Evolutionary conservation across 2,113 vertebrate genomes (phyloP).

Genomic region (Protobothrops flavoviridis): DNA sequence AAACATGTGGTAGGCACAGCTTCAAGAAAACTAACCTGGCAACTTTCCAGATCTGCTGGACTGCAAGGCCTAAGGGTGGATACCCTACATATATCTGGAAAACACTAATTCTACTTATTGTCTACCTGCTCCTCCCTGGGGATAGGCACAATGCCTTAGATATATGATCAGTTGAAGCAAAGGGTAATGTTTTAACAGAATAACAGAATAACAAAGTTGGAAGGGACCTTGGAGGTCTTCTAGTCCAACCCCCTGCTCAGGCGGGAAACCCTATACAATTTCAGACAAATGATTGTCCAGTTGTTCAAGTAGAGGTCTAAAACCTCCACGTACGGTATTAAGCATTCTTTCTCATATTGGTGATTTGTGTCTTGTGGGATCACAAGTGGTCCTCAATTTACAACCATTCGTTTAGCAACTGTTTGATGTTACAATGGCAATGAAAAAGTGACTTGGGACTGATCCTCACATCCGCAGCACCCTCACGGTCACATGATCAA

Average conservation of each 20-base stretch:
- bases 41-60: background rate
- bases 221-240: background rate
- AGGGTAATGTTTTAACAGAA: background rate
- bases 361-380: background rate
- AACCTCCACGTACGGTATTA: background rate
- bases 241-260: background rate
- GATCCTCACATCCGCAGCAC: background rate
- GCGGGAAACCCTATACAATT: background rate
- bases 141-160: background rate
- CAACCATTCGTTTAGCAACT: background rate
- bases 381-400: background rate
- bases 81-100: background rate
- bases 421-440: background rate
- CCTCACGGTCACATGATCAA: background rate
- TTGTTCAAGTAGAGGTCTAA: background rate
- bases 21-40: background rate
- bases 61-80: background rate
- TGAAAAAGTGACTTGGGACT: background rate
- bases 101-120: background rate
- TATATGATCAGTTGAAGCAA: background rate
- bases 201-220: background rate
- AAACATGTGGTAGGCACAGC: background rate
- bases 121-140: background rate
- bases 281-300: background rate
- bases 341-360: background rate